Percentiles rank a stretch among this genome's conserved stretches.
Evolutionary conservation across 2,113 vertebrate genomes (phyloP).

Genomic region (Zosterops pallidus): DNA sequence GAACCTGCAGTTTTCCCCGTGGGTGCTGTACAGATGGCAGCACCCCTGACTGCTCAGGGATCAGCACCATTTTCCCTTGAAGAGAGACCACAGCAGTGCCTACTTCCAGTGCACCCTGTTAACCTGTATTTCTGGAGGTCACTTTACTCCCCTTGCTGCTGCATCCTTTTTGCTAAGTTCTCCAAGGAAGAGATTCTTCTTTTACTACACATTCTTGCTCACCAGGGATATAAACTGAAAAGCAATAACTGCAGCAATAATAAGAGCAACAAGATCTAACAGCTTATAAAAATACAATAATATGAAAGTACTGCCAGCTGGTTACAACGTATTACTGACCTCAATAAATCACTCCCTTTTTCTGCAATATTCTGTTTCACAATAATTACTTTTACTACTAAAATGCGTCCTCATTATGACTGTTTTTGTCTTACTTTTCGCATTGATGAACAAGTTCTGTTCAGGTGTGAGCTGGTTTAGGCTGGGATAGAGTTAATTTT

Average conservation of each 20-base stretch:
- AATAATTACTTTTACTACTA: neutral
- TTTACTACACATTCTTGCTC: neutral
- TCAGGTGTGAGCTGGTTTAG: neutral
- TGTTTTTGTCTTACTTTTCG: neutral
- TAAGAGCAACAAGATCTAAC: neutral
- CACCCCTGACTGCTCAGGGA: neutral
- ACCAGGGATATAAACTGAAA: neutral
- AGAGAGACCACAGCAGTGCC: neutral
- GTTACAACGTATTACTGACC: neutral
- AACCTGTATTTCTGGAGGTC: neutral
- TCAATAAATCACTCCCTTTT: neutral
- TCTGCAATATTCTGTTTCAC: neutral
- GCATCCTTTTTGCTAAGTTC: neutral
- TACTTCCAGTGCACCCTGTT: neutral
- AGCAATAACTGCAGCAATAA: neutral
- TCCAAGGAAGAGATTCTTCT: neutral
- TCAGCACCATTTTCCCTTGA: neutral
- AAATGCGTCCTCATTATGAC: neutral
- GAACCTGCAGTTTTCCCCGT: rapidly evolving
- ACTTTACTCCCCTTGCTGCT: neutral
- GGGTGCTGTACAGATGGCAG: neutral
- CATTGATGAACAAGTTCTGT: neutral
- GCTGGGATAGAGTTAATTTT: neutral
- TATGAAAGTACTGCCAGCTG: neutral
- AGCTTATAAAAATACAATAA: neutral